phyloP scores from a whole-genome alignment of 2,888 invertebrate species.

The Ommatoiulus sabulosus region DNA sequence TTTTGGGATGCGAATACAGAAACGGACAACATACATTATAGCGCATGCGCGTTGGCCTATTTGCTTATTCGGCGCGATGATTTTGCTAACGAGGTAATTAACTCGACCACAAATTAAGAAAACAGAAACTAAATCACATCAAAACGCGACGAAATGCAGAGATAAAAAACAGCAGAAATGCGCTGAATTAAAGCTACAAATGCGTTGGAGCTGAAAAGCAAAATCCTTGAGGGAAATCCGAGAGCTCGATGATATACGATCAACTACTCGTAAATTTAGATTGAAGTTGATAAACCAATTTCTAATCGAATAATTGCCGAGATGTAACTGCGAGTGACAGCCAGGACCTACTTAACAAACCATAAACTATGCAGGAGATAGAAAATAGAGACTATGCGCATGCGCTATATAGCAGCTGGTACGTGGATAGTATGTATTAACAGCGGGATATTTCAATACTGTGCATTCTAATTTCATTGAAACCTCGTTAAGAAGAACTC shows the following conservation, averaged over 20 bases:
- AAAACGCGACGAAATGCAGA: too few relatives aligned
- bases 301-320: background rate
- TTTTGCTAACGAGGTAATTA: background rate
- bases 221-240: background rate
- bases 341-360: background rate
- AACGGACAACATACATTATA: background rate
- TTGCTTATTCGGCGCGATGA: background rate
- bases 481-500: too few relatives aligned
- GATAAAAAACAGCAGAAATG: background rate
- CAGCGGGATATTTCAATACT: too few relatives aligned
- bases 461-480: too few relatives aligned
- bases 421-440: too few relatives aligned
- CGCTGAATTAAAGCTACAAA: background rate
- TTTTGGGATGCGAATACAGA: background rate
- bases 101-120: slow-evolving; percentile 16
- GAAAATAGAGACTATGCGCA: too few relatives aligned
- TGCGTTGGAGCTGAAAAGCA: background rate
- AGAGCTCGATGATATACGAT: slow-evolving; percentile 19
- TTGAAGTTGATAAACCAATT: background rate
- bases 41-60: background rate
- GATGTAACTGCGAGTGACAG: slow-evolving; percentile 1
- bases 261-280: background rate
- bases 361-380: background rate
- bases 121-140: background rate
- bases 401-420: too few relatives aligned